phyloP scores from a whole-genome alignment of 2,113 vertebrate genomes.

The Scortum barcoo region DNA sequence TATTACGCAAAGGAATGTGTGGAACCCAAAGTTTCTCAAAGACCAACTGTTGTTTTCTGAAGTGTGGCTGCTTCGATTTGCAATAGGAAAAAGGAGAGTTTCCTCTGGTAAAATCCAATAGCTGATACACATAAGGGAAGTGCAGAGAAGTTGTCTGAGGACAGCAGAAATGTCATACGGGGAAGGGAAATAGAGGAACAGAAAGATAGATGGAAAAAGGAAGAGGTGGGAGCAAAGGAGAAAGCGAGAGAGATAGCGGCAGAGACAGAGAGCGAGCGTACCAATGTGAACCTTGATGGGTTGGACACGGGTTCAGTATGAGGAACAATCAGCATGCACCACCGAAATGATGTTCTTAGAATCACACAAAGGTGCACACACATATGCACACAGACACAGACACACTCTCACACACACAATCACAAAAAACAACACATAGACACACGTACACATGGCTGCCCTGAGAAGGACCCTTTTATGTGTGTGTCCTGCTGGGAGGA shows the following conservation, averaged over 20 bases:
- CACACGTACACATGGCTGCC: slow-evolving; percentile 25
- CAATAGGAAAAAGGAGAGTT: slow-evolving; percentile 28
- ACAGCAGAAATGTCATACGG: slow-evolving; percentile 63
- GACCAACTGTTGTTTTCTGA: slow-evolving; percentile 42
- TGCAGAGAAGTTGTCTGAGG: slow-evolving; percentile 48
- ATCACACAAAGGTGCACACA: slow-evolving; percentile 44
- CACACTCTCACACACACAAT: slow-evolving; percentile 43
- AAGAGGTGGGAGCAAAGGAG: slow-evolving; percentile 26
- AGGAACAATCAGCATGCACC: slow-evolving; percentile 78
- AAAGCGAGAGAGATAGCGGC: slow-evolving; percentile 21
- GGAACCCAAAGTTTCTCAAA: slow-evolving; percentile 35
- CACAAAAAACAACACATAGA: slow-evolving; percentile 17
- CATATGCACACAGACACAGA: not conserved
- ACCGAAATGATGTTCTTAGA: slow-evolving; percentile 71
- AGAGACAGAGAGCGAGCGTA: slow-evolving; percentile 48
- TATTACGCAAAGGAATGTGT: slow-evolving; percentile 6
- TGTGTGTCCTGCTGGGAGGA: slow-evolving; percentile 73
- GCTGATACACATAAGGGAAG: slow-evolving; percentile 20
- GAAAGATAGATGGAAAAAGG: slow-evolving; percentile 55
- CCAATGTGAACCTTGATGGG: slow-evolving; percentile 83
- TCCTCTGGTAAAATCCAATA: slow-evolving; percentile 59
- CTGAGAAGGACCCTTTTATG: slow-evolving; percentile 71
- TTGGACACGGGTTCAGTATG: slow-evolving; percentile 77
- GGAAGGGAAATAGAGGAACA: slow-evolving; percentile 51
- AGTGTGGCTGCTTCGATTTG: slow-evolving; percentile 50